phyloP scores from a whole-genome alignment of 2,797 vertebrate species.

The Periophthalmus magnuspinnatus region DNA sequence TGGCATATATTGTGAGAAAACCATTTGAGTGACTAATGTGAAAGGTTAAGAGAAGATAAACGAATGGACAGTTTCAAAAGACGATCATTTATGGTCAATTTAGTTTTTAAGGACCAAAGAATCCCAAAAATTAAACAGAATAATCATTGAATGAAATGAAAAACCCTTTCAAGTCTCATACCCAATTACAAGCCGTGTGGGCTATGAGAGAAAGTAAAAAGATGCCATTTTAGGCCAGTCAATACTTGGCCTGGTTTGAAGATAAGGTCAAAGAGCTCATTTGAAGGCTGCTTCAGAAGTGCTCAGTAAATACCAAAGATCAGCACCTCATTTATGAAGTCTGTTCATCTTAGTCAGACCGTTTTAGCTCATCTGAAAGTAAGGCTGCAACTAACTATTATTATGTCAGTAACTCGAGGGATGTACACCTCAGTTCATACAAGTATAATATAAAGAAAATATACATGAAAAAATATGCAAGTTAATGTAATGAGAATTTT shows the following conservation, averaged over 20 bases:
- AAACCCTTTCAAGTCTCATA: not conserved
- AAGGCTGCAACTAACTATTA: too few species aligned
- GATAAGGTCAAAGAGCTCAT: slow-evolving; percentile 42
- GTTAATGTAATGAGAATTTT: too few species aligned
- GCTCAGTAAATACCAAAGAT: slow-evolving; percentile 37
- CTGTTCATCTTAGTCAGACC: slow-evolving; percentile 22
- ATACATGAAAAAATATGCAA: too few species aligned
- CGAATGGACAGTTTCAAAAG: too few species aligned
- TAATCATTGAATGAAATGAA: not conserved
- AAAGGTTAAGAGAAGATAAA: too few species aligned
- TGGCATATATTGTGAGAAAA: not conserved
- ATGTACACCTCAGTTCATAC: too few species aligned
- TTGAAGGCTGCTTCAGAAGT: slow-evolving; percentile 11
- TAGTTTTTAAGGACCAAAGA: not conserved
- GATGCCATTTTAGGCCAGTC: slow-evolving; percentile 11
- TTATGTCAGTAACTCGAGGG: not conserved
- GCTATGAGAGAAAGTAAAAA: slow-evolving; percentile 11
- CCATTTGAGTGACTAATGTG: too few species aligned
- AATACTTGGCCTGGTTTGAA: slow-evolving; percentile 2
- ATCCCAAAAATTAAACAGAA: not conserved
- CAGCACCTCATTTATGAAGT: slow-evolving; percentile 21
- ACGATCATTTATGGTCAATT: not conserved
- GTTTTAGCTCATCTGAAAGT: slow-evolving; percentile 2
- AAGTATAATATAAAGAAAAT: too few species aligned
- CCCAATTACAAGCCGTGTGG: not conserved